Percentiles rank a stretch among this genome's conserved stretches.
These are phyloP conservation scores for Australoheros scitulus DNA, from an alignment of 2,113 vertebrate species.

Conservation along the genomic window DNA sequence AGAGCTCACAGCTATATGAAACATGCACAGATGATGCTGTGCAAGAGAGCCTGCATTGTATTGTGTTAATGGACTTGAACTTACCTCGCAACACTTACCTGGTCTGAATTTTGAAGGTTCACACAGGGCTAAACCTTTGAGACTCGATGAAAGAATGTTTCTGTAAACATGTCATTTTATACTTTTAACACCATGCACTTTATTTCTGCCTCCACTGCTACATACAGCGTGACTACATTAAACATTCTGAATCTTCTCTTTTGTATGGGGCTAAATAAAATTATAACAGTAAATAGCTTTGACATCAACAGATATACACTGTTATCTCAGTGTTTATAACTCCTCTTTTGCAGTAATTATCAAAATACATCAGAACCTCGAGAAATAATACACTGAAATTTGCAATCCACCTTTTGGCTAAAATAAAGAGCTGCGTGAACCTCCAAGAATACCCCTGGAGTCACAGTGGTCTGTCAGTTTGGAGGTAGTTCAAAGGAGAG, in stretches of 20 bases:
- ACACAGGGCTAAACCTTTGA: background rate
- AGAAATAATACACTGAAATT: background rate
- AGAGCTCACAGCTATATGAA: background rate
- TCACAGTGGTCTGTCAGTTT: constrained; percentile 38
- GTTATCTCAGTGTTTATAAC: background rate
- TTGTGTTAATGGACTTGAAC: constrained; percentile 7
- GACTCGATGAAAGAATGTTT: background rate
- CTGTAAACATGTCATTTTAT: constrained; percentile 12
- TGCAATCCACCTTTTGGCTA: background rate
- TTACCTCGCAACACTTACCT: background rate
- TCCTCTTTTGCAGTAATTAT: background rate
- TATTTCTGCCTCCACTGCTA: background rate
- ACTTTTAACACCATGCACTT: background rate
- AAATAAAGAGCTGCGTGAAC: constrained; percentile 23
- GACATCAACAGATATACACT: background rate
- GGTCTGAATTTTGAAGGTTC: background rate
- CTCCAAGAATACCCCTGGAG: constrained; percentile 10
- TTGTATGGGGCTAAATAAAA: background rate
- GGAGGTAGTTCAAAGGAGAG: constrained; percentile 54
- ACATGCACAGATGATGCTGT: background rate
- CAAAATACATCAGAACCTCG: background rate
- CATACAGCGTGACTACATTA: background rate
- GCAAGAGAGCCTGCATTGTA: background rate
- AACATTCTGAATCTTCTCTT: background rate
- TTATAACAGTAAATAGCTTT: background rate